Percentiles rank a stretch among this genome's conserved stretches.
Evolutionary conservation across 1,140 invertebrate species (phyloP).

Genomic region (Zaprionus inermis): DNA sequence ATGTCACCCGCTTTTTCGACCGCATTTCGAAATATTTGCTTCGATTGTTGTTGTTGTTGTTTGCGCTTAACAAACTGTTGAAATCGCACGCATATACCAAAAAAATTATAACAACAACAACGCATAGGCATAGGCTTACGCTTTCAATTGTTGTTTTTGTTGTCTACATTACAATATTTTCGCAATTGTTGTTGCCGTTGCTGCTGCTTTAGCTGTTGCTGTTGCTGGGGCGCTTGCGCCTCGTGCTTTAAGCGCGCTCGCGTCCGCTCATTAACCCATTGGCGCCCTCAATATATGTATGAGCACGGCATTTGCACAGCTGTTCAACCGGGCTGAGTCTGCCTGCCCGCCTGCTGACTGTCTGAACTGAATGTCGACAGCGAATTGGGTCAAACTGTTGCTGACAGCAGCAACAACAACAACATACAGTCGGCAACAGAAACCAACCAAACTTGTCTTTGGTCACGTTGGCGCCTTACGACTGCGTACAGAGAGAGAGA

Average conservation of each 20-base stretch:
- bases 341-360: conserved; percentile 16
- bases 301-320: conserved; percentile 58
- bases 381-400: conserved; percentile 76
- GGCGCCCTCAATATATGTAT: conserved; percentile 31
- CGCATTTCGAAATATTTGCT: conserved; percentile 51
- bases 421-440: conserved; percentile 6
- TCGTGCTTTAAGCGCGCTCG: conserved; percentile 1
- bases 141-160: conserved; percentile 51
- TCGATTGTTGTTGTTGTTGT: conserved; percentile 5
- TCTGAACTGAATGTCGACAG: conserved; percentile 41
- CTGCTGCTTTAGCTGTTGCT: background rate
- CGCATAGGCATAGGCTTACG: conserved; percentile 51
- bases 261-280: conserved; percentile 39
- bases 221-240: conserved; percentile 7
- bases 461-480: conserved; percentile 65
- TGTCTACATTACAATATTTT: conserved; percentile 36
- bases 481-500: conserved; percentile 22
- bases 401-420: conserved; percentile 37
- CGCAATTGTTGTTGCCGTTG: conserved; percentile 31
- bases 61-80: conserved; percentile 30
- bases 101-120: conserved; percentile 34
- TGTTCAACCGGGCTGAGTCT: conserved; percentile 45
- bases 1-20: conserved; percentile 51
- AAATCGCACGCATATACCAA: too few species aligned
- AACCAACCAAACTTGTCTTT: conserved; percentile 76